Base-by-base conservation (phyloP, 2,113 vertebrate genomes). In the Arizona elegans region DNA sequence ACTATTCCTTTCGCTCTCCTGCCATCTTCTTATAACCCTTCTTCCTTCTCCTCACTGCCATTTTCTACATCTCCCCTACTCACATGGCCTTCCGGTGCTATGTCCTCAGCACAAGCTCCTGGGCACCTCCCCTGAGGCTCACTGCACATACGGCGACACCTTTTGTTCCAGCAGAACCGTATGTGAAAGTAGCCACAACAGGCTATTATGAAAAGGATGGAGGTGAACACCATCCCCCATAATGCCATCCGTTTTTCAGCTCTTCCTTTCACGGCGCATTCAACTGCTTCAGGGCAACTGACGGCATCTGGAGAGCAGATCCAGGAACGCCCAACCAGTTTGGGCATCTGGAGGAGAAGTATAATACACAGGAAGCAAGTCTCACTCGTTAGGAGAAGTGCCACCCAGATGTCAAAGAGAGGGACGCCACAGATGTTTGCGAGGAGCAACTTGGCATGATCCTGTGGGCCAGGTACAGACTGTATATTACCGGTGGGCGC, bases 181-280 rank as follows among this genome's bases (percentile, higher is more conserved):
- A 93, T 81, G 56, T 93, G n/a, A 52, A 93, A 93, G 81, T 93
- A 93, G 75, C 47, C 89, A 4, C 54, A 62, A 26, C 88, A 94
- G 5, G 62, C 91, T 0, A 94, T 54, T 21, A 89, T 89, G 54
- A 92, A 89, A 21, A 90, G 91, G 4, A 89, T n/a, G 47, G 91
- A 62, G 19, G 91, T 90, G 93, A 94, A 59, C 2, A 17, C 91
- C 87, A 94, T 5, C 0, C 55, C 87, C 90, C 89, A 87, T 1
- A 94, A 33, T 0, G 92, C 94, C 23, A 91, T 86, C 23, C 65
- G 55, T 12, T 94, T 94, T 5, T 93, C 86, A 0, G 94, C 90
- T 24, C 62, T 90, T n/a, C 53, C 94, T 43, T n/a, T 89, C 24
- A 94, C 11, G 0, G 75, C 21, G 1, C 94, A 94, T 59, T 91